Evolutionary conservation across 2,113 vertebrate genomes (phyloP).

Genomic region (Sebastes fasciatus): DNA sequence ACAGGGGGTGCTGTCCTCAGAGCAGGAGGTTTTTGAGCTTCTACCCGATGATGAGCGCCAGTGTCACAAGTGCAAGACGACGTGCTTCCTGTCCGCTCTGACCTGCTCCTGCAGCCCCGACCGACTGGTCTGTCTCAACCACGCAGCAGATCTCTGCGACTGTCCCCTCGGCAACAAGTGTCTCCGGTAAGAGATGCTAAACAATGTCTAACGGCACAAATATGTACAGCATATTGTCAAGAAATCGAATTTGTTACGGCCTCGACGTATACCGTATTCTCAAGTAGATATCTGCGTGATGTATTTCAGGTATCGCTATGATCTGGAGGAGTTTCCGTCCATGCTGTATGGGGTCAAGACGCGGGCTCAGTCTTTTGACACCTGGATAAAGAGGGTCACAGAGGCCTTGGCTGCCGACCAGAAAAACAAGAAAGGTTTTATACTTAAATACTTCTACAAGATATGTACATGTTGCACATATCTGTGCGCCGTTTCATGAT

Average conservation of each 20-base stretch:
- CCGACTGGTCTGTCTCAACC: slow-evolving; percentile 94
- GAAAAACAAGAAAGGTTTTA: slow-evolving; percentile 95
- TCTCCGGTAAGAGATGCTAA: slow-evolving; percentile 86
- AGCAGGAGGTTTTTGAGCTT: slow-evolving; percentile 98
- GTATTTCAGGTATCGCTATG: slow-evolving; percentile 91
- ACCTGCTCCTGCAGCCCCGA: slow-evolving; percentile 95
- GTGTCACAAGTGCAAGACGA: slow-evolving; percentile 96
- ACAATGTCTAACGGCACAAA: neutral
- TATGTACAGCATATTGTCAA: neutral
- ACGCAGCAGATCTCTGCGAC: slow-evolving; percentile 90
- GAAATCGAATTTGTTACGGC: neutral
- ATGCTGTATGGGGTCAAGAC: slow-evolving; percentile 95
- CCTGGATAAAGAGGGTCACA: slow-evolving; percentile 94
- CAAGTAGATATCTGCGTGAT: neutral
- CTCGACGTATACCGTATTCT: neutral
- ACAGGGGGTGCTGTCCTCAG: slow-evolving; percentile 93
- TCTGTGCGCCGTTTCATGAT: neutral
- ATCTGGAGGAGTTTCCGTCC: slow-evolving; percentile 94
- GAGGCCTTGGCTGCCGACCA: slow-evolving; percentile 94
- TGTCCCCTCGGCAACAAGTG: slow-evolving; percentile 94
- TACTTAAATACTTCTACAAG: neutral
- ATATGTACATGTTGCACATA: neutral
- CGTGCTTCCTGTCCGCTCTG: slow-evolving; percentile 97
- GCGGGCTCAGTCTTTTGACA: slow-evolving; percentile 96
- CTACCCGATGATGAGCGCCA: slow-evolving; percentile 97